Base-by-base conservation (phyloP, 2,888 invertebrate species). In the Diarsia dahlii region DNA sequence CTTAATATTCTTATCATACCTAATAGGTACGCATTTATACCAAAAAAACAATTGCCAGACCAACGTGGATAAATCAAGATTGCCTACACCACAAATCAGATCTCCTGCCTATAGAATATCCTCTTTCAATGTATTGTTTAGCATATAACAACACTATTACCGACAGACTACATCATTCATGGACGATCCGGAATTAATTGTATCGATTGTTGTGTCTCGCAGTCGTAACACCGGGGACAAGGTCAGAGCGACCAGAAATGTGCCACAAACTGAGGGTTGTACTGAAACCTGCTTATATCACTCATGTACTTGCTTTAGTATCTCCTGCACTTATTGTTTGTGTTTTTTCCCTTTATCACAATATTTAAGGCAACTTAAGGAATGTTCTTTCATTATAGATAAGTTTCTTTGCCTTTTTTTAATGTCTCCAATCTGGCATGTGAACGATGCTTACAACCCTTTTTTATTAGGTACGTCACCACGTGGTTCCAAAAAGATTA, bases 151-250 rank as follows among this genome's bases (percentile, higher is more conserved):
- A 56, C 20, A 56, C 62, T 58, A 62, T 56, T 62, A 76, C 54
- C 18, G 72, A 75, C 72, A 12, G 66, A 56, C 71, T 67, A 72
- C 70, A 75, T 71, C 67, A 79, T 64, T 82, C 83, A 82, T 46
- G 54, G n/a, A 54, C 71, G 50, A 75, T 71, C 60, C 63, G 60
- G 69, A 76, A 64, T 68, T 65, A 79, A 83, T 82, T 62, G 73
- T 67, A 82, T 80, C 73, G 73, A 83, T 76, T 56, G 64, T 58
- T 64, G 73, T 82, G 71, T 23, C n/a, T 63, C 23, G 13, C 2
- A 12, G 20, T 15, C 48, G 63, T 39, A 23, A n/a, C 1, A 5
- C 28, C 23, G 50, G 20, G 34, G 72, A 66, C 52, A 68, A 68
- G 71, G 71, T 74, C 71, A 70, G 10, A 46, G 20, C 52, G 46